Conservation (phyloP, 2,113 vertebrate species). For the Hippocampus guttulatus region DNA sequence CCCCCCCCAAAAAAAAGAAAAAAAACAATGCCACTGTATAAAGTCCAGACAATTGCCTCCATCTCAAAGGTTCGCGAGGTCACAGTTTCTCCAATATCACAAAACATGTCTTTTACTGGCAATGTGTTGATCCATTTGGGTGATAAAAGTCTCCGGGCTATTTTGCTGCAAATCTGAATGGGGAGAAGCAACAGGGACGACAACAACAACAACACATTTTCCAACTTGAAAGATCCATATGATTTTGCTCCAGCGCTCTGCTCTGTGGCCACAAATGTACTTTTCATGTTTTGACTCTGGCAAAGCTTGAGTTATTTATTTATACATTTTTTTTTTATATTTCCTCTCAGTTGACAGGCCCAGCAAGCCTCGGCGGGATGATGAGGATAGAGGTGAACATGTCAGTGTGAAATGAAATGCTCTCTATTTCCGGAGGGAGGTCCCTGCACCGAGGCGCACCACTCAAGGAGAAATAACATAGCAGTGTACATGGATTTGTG, state of each 20-base stretch:
- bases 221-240: constrained; percentile 35
- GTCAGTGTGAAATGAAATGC: constrained; percentile 70
- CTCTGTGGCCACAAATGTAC: constrained; percentile 58
- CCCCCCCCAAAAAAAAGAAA: constrained; percentile 2
- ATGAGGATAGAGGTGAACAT: constrained; percentile 61
- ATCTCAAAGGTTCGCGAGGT: constrained; percentile 31
- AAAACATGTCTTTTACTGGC: constrained; percentile 29
- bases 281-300: constrained; percentile 54
- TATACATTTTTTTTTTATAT: constrained; percentile 22
- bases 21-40: constrained; percentile 42
- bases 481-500: constrained; percentile 38
- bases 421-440: constrained; percentile 60
- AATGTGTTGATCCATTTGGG: constrained; percentile 40
- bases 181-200: constrained; percentile 9
- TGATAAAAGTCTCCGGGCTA: constrained; percentile 38
- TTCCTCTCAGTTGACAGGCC: constrained; percentile 62
- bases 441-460: constrained; percentile 46
- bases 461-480: constrained; percentile 60
- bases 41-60: constrained; percentile 39
- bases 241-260: constrained; percentile 39
- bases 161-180: constrained; percentile 31
- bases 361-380: constrained; percentile 51
- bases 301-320: constrained; percentile 50
- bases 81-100: constrained; percentile 29
- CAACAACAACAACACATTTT: constrained; percentile 41